Evolutionary conservation across 2,113 vertebrate genomes (phyloP).

Genomic region (Protobothrops mucrosquamatus): DNA sequence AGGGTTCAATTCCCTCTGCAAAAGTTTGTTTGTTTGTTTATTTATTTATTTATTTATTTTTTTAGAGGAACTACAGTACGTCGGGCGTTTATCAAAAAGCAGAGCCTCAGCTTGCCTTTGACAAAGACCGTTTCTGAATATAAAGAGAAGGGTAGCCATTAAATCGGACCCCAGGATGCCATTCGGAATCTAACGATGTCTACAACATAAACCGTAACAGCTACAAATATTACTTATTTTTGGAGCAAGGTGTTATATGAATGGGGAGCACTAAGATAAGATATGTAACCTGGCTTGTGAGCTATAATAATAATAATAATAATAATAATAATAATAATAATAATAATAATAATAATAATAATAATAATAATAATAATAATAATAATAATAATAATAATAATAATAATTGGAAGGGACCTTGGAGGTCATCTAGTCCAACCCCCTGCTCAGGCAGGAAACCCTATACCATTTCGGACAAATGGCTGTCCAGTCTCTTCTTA

Average conservation of each 20-base stretch:
- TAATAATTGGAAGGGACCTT: too few species aligned
- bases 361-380: too few species aligned
- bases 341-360: too few species aligned
- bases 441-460: too few species aligned
- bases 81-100: conserved; percentile 31
- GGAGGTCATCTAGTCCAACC: too few species aligned
- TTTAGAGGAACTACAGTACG: conserved; percentile 46
- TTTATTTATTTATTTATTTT: neutral
- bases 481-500: too few species aligned
- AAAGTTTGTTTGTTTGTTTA: neutral
- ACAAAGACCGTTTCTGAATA: conserved; percentile 36
- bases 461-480: too few species aligned
- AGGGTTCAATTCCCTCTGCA: conserved; percentile 25
- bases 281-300: neutral
- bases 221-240: neutral
- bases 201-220: neutral
- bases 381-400: too few species aligned
- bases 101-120: neutral
- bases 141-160: conserved; percentile 35
- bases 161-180: conserved; percentile 50
- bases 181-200: conserved; percentile 31
- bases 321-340: too few species aligned
- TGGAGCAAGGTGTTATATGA: neutral
- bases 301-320: too few species aligned
- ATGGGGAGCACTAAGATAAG: neutral